Conservation (phyloP, 2,797 vertebrate genomes). For the Mormyrops attenuatus region DNA sequence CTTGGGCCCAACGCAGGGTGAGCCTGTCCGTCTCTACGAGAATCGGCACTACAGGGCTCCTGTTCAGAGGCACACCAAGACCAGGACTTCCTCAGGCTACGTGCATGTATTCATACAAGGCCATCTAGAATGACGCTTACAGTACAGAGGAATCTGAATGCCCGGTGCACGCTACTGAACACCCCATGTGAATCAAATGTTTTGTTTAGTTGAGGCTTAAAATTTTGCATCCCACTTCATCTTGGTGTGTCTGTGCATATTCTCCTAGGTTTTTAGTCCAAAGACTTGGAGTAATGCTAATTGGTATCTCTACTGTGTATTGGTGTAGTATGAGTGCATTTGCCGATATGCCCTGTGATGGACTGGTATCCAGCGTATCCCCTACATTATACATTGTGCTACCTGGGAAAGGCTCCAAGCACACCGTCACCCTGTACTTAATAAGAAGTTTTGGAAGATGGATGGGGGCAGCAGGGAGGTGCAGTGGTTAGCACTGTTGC, state of each 20-base stretch:
- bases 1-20: conserved; percentile 38
- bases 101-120: background rate
- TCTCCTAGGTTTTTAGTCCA: too few relatives aligned
- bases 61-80: background rate
- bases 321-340: too few relatives aligned
- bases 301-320: too few relatives aligned
- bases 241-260: too few relatives aligned
- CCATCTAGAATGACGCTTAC: background rate
- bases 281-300: too few relatives aligned
- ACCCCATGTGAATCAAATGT: background rate
- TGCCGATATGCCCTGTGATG: background rate
- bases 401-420: background rate
- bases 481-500: too few relatives aligned
- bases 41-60: background rate
- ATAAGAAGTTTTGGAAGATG: background rate
- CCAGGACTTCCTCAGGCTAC: background rate
- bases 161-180: background rate
- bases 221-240: too few relatives aligned
- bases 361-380: background rate
- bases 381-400: background rate
- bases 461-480: background rate
- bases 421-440: background rate
- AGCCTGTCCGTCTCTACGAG: background rate
- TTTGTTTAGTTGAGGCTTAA: too few relatives aligned
- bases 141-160: background rate